Base-by-base conservation (phyloP, 2,888 invertebrate genomes). In the Volucella zonaria region DNA sequence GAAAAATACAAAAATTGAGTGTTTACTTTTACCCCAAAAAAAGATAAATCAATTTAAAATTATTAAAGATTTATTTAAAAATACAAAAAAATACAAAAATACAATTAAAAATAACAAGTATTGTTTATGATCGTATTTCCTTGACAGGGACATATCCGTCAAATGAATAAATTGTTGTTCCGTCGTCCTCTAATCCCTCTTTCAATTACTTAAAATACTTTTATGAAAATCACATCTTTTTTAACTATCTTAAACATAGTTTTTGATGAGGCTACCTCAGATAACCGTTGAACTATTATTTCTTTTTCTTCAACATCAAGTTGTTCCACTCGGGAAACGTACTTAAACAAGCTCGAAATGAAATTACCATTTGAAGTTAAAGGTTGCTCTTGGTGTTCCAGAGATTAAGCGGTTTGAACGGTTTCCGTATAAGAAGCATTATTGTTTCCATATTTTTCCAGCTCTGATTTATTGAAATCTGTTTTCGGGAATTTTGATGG, bases 11-110 rank as follows among this genome's bases (percentile, higher is more conserved):
- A 38, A 64, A 51, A 64, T 14, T n/a, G 51, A 49, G 11, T 64
- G 49, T 64, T 64, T 64, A 64, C 64, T 51, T 64, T 51, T 64
- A 64, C 64, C 51, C 23, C 62, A 62, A 62, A 62, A 62, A 62
- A 51, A 12, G 14, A 49, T 9, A 64, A 49, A 64, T 11, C 14
- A 51, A 49, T 51, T 51, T 64, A 6, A 51, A 64, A 38, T 51
- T 11, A 38, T 51, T 49, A 15, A 62, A 49, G 43, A 62, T 62
- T 62, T 62, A 62, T 62, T 49, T 49, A 31, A 31, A 49, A n/a
- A n/a, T n/a, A n/a, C n/a, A n/a, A n/a, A n/a, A n/a, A n/a, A n/a
- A n/a, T n/a, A n/a, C n/a, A n/a, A n/a, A n/a, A n/a, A n/a, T n/a
- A n/a, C n/a, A n/a, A n/a, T n/a, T n/a, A n/a, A n/a, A n/a, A n/a